phyloP scores from a whole-genome alignment of 2,888 invertebrate genomes.

The Stictocephala bisonia region DNA sequence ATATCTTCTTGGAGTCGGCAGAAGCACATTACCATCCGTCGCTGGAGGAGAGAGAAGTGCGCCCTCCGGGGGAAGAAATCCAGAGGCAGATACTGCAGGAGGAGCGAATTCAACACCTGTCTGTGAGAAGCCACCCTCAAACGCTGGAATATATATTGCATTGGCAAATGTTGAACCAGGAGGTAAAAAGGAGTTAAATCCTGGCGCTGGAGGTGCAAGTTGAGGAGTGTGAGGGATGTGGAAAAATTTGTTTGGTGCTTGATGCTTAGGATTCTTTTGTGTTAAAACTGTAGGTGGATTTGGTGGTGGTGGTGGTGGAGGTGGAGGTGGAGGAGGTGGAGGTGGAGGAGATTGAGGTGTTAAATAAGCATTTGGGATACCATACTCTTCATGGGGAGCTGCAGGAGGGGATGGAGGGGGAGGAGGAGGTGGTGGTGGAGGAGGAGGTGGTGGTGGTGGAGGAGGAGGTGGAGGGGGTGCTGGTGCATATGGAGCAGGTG shows the following conservation, averaged over 20 bases:
- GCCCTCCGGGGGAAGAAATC: constrained; percentile 11
- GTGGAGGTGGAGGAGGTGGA: not conserved
- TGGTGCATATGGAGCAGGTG: not conserved
- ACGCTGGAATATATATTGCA: constrained; percentile 7
- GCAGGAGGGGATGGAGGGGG: not conserved
- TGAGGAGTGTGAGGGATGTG: not conserved
- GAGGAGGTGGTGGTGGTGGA: not conserved
- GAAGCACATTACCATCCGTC: not conserved
- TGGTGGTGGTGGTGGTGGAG: not conserved
- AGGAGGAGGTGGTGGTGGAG: constrained; percentile 12
- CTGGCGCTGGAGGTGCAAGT: too few relatives aligned
- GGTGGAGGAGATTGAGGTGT: not conserved
- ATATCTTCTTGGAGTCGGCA: constrained; percentile 10
- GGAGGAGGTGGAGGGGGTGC: not conserved
- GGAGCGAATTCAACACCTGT: constrained; percentile 8
- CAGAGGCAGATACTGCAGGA: not conserved
- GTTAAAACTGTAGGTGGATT: too few relatives aligned
- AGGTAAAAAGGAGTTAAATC: too few relatives aligned
- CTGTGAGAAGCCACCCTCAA: too few relatives aligned
- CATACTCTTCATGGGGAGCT: not conserved
- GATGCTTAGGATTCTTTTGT: too few relatives aligned
- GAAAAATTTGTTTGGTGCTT: too few relatives aligned
- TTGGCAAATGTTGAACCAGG: constrained; percentile 1
- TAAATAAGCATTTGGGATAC: not conserved
- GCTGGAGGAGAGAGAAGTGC: constrained; percentile 16